These are phyloP conservation scores for Lordiphosa fenestrarum DNA, from an alignment of 2,888 invertebrate genomes.

Conservation along the genomic window DNA sequence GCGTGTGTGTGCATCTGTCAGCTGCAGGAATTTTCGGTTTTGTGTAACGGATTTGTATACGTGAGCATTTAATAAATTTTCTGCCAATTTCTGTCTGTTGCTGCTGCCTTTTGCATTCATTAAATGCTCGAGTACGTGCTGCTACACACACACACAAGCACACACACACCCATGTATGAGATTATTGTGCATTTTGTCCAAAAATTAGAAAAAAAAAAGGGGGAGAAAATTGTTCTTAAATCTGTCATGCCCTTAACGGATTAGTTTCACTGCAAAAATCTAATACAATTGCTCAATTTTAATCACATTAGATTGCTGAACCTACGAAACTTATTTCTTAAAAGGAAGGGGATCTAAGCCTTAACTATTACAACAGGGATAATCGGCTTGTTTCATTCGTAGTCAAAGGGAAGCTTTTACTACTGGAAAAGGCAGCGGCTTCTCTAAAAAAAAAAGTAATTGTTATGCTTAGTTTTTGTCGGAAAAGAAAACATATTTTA, in stretches of 20 bases:
- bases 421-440: too few relatives aligned
- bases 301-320: constrained; percentile 15
- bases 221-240: constrained; percentile 7
- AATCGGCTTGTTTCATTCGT: too few relatives aligned
- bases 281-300: constrained; percentile 19
- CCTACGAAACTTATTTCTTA: too few relatives aligned
- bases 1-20: constrained; percentile 50
- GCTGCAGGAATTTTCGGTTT: constrained; percentile 69
- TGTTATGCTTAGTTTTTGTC: too few relatives aligned
- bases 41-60: constrained; percentile 74
- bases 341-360: too few relatives aligned
- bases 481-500: too few relatives aligned
- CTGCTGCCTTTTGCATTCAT: constrained; percentile 56
- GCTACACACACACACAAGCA: constrained; percentile 10
- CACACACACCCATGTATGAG: too few relatives aligned
- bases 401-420: too few relatives aligned
- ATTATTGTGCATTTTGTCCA: constrained; percentile 46
- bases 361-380: too few relatives aligned
- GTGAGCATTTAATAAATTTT: constrained; percentile 75
- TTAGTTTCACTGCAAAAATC: constrained; percentile 3
- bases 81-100: constrained; percentile 58
- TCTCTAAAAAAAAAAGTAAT: too few relatives aligned
- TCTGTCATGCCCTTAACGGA: constrained; percentile 18
- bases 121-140: constrained; percentile 44
- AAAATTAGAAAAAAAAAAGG: constrained; percentile 11